These are phyloP conservation scores for Microplitis deprimator DNA, from an alignment of 2,888 invertebrate genomes.

Conservation along the genomic window DNA sequence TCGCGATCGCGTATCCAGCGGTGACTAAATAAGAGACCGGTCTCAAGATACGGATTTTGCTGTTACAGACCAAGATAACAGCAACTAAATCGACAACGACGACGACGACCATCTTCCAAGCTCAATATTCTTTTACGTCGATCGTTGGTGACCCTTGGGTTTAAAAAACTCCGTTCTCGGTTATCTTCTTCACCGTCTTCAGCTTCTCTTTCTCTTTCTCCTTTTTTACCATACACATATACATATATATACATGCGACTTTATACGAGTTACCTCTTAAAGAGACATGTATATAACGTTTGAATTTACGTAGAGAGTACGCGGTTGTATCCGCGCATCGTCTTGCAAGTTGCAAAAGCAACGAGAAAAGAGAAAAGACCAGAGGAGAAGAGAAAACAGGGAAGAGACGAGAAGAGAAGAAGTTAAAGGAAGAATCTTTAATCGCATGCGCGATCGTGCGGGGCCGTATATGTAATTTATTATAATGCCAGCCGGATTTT, in stretches of 20 bases:
- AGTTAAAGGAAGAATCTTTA: slow-evolving; percentile 42
- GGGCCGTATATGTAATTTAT: slow-evolving; percentile 50
- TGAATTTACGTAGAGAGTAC: slow-evolving; percentile 34
- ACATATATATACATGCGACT: background rate
- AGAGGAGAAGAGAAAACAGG: slow-evolving; percentile 23
- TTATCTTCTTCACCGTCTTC: background rate
- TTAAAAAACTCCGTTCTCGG: background rate
- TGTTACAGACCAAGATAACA: background rate
- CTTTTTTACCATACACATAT: background rate
- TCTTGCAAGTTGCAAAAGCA: slow-evolving; percentile 22
- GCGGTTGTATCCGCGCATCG: slow-evolving; percentile 30
- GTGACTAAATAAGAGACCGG: background rate
- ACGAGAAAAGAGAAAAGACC: slow-evolving; percentile 25
- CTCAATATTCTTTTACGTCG: background rate
- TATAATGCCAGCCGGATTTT: slow-evolving; percentile 49
- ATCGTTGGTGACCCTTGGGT: background rate
- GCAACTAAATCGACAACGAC: background rate
- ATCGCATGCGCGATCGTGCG: slow-evolving; percentile 51
- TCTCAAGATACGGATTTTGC: background rate
- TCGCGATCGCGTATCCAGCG: background rate
- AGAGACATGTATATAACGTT: slow-evolving; percentile 27
- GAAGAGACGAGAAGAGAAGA: slow-evolving; percentile 8
- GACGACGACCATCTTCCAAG: background rate
- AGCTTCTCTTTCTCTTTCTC: background rate
- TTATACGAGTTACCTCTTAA: slow-evolving; percentile 11